Percentiles rank a stretch among this genome's conserved stretches.
Conservation (phyloP, 2,888 invertebrate species). For the Trilocha varians region DNA sequence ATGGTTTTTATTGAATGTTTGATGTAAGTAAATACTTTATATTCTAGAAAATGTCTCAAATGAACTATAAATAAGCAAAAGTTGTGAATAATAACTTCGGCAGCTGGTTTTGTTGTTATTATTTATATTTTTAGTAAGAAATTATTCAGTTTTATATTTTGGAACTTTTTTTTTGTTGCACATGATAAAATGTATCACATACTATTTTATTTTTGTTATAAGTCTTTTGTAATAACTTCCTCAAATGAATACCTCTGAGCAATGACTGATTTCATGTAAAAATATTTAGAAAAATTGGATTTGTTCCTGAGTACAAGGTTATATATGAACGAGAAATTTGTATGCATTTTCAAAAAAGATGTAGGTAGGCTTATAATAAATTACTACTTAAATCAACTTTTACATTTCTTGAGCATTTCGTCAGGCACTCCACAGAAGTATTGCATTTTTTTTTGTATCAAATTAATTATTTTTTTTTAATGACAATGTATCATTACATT, state of each 20-base stretch:
- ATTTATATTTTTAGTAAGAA: slow-evolving; percentile 9
- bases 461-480: too few relatives aligned
- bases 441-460: too few relatives aligned
- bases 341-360: too few relatives aligned
- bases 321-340: too few relatives aligned
- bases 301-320: too few relatives aligned
- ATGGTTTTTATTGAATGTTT: too few relatives aligned
- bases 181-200: neutral
- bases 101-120: slow-evolving; percentile 41
- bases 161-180: neutral
- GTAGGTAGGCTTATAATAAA: too few relatives aligned
- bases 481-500: too few relatives aligned
- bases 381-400: too few relatives aligned
- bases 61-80: slow-evolving; percentile 8
- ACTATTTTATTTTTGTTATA: neutral
- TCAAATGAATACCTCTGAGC: neutral
- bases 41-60: neutral
- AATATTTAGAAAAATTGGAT: neutral
- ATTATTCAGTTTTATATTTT: neutral
- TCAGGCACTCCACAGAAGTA: too few relatives aligned
- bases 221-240: neutral
- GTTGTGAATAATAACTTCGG: slow-evolving; percentile 33
- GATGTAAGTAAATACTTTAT: neutral
- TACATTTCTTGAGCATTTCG: too few relatives aligned
- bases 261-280: neutral